A percentile compares a stretch with the other conserved stretches of the same genome.
These are phyloP conservation scores for Gadus chalcogrammus DNA, from an alignment of 2,113 vertebrate genomes.

Conservation along the genomic window DNA sequence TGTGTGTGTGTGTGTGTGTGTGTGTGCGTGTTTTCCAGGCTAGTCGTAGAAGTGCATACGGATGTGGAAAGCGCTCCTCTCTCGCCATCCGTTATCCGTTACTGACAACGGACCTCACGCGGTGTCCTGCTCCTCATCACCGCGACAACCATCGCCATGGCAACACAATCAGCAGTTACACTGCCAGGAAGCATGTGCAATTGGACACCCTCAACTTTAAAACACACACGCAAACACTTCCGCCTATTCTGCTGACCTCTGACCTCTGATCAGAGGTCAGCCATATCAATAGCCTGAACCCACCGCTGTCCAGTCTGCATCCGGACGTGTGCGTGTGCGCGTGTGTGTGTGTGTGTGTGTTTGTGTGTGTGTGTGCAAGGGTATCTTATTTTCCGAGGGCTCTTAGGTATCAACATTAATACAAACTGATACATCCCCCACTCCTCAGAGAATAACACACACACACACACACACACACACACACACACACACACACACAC, in stretches of 20 bases:
- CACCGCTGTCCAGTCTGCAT: constrained; percentile 35
- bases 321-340: constrained; percentile 17
- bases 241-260: neutral
- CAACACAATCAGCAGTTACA: too few relatives aligned
- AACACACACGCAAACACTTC: constrained; percentile 1
- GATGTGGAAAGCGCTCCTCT: too few relatives aligned
- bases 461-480: constrained; percentile 40
- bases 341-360: too few relatives aligned
- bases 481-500: neutral
- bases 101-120: too few relatives aligned
- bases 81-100: too few relatives aligned
- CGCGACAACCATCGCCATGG: too few relatives aligned
- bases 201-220: neutral
- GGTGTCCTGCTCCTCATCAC: too few relatives aligned
- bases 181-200: neutral
- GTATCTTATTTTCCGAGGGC: too few relatives aligned
- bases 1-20: neutral
- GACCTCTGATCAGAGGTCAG: constrained; percentile 44
- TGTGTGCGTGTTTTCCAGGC: constrained; percentile 5
- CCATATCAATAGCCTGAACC: constrained; percentile 39
- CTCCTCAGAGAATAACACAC: constrained; percentile 17
- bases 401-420: too few relatives aligned
- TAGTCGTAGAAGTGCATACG: too few relatives aligned
- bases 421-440: neutral
- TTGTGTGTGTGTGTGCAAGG: neutral